phyloP scores from a whole-genome alignment of 2,888 invertebrate species.

The Strigamia crassipes region DNA sequence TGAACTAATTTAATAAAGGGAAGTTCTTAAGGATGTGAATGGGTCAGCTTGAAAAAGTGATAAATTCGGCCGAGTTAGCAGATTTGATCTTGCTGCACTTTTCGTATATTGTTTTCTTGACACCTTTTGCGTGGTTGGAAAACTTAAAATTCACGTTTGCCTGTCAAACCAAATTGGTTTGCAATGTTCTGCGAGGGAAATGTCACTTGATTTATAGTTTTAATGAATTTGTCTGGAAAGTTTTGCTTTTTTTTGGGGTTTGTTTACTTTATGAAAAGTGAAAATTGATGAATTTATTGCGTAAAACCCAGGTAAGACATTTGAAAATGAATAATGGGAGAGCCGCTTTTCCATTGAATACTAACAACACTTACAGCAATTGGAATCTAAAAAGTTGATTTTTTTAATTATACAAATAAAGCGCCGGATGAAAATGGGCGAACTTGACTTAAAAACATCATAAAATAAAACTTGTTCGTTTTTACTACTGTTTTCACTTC shows the following conservation, averaged over 20 bases:
- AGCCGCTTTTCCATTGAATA: too few relatives aligned
- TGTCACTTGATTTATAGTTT: slow-evolving; percentile 16
- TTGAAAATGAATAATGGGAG: not conserved
- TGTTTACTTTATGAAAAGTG: not conserved
- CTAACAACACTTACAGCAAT: too few relatives aligned
- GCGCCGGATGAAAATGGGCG: not conserved
- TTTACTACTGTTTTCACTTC: not conserved
- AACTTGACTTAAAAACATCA: not conserved
- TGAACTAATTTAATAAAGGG: not conserved
- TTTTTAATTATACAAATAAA: too few relatives aligned
- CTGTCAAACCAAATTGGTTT: slow-evolving; percentile 17
- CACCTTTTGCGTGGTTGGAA: slow-evolving; percentile 7
- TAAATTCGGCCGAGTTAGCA: slow-evolving; percentile 21
- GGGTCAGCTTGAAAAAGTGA: slow-evolving; percentile 11
- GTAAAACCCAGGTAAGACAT: not conserved
- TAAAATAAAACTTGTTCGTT: not conserved
- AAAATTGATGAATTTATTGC: slow-evolving; percentile 16
- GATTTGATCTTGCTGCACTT: slow-evolving; percentile 11
- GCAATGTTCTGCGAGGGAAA: not conserved
- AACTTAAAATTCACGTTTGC: slow-evolving; percentile 10
- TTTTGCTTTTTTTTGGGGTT: not conserved
- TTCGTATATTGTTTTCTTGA: slow-evolving; percentile 21
- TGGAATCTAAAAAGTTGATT: too few relatives aligned
- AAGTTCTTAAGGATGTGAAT: not conserved
- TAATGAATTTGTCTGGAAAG: slow-evolving; percentile 15